Base-by-base conservation (phyloP, 2,888 invertebrate genomes). In the Lasioglossum oenotherae region DNA sequence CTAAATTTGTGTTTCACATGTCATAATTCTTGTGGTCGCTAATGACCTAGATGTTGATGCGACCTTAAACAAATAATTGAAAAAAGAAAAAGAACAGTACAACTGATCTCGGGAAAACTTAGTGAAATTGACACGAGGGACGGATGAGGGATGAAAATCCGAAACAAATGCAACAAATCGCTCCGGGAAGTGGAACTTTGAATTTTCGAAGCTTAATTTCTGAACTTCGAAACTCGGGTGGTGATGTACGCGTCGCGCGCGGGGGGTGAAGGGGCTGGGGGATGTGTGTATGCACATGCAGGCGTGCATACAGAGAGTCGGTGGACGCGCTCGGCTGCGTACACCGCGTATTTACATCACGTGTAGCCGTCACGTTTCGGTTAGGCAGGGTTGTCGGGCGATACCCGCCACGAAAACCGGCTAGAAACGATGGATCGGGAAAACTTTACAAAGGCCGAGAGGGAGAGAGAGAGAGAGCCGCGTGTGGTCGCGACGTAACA, bases 301-400 rank as follows among this genome's bases (percentile, higher is more conserved):
- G 57, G 57, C 57, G n/a, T 57, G 57, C 57, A 57, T 57, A 57
- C n/a, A 57, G n/a, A 57, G 57, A 57, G n/a, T n/a, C 57, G 57
- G n/a, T 31, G 64, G 31, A 64, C 71, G 78, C 80, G 72, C 69
- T 46, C 64, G 44, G 75, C n/a, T 76, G 85, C 73, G 73, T 49
- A 74, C 23, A 78, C 46, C 81, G 57, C 75, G 85, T 81, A 85
- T 81, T 76, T 81, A 60, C 78, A 75, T 86, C 85, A 86, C 86
- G 86, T 76, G 86, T 86, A 75, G 44, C 77, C 74, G 81, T 80
- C 78, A 72, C 86, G 86, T 85, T 81, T 85, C 85, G 78, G 78
- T 78, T 73, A 75, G 79, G 77, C 82, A 31, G 57, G 80, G 83
- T 19, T 80, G 79, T 77, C 86, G 78, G 76, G 57, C 64, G 79